A percentile compares a stretch with the other conserved stretches of the same genome.
Evolutionary conservation across 2,888 invertebrate species (phyloP).

Genomic region (Drosophila mulleri): DNA sequence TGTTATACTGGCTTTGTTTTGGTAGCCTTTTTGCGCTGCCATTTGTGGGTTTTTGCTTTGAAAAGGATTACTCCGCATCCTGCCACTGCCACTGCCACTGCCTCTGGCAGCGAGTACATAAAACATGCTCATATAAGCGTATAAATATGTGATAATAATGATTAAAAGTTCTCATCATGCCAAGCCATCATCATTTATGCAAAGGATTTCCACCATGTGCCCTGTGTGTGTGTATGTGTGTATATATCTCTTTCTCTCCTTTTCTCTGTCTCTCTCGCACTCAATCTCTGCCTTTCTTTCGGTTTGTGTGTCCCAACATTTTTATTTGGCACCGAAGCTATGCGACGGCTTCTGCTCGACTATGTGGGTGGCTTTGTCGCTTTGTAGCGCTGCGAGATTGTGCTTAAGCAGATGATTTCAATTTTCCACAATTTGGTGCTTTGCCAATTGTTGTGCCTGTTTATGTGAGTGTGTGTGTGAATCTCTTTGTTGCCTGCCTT

Average conservation of each 20-base stretch:
- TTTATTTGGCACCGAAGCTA: slow-evolving; percentile 75
- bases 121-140: slow-evolving; percentile 84
- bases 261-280: neutral
- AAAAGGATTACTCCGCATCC: slow-evolving; percentile 76
- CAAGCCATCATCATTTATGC: slow-evolving; percentile 79
- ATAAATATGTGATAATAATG: slow-evolving; percentile 84
- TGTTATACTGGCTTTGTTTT: slow-evolving; percentile 57
- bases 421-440: slow-evolving; percentile 62
- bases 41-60: slow-evolving; percentile 81
- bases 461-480: slow-evolving; percentile 21
- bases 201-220: slow-evolving; percentile 69
- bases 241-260: slow-evolving; percentile 2
- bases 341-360: slow-evolving; percentile 37
- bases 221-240: neutral
- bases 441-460: slow-evolving; percentile 39
- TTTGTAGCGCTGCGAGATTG: slow-evolving; percentile 30
- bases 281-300: slow-evolving; percentile 7
- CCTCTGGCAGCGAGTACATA: slow-evolving; percentile 76
- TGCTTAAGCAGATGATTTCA: slow-evolving; percentile 67
- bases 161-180: slow-evolving; percentile 81
- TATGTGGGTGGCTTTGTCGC: slow-evolving; percentile 42
- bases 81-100: slow-evolving; percentile 25
- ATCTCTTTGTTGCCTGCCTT: slow-evolving; percentile 58
- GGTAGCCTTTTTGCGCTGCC: slow-evolving; percentile 78
- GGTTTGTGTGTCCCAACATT: slow-evolving; percentile 63